Conservation (phyloP, 2,888 invertebrate genomes). For the Eilema sororculum region DNA sequence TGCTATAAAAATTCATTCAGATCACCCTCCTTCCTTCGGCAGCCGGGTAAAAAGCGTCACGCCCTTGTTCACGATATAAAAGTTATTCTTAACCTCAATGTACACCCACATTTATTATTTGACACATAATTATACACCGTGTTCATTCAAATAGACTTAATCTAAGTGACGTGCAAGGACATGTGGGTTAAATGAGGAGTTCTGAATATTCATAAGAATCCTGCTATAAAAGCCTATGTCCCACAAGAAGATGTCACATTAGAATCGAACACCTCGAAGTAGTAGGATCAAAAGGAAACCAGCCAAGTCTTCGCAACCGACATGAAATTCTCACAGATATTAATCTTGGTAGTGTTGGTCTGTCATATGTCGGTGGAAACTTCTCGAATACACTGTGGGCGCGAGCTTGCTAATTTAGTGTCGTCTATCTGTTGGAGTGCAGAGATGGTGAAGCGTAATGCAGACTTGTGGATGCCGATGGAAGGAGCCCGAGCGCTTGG, state of each 20-base stretch:
- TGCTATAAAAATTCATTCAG: no score
- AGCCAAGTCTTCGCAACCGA: no score
- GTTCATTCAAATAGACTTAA: slow-evolving; percentile 12
- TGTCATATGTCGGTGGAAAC: slow-evolving; percentile 3
- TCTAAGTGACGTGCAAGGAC: neutral
- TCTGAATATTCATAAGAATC: slow-evolving; percentile 11
- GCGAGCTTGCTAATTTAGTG: slow-evolving; percentile 6
- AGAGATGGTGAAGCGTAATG: neutral
- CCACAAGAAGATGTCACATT: neutral
- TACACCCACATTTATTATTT: no score
- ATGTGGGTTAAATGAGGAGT: neutral
- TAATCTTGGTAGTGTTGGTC: neutral
- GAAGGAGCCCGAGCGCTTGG: slow-evolving; percentile 33
- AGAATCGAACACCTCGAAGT: neutral
- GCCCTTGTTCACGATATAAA: no score
- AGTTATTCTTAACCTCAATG: no score
- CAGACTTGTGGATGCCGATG: slow-evolving; percentile 41
- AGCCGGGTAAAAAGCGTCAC: no score
- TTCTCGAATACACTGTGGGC: slow-evolving; percentile 8
- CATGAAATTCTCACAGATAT: slow-evolving; percentile 28
- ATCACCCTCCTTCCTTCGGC: no score
- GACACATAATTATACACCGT: neutral
- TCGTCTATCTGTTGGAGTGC: slow-evolving; percentile 23
- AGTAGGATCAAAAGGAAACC: neutral
- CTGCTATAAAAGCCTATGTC: neutral